phyloP scores from a whole-genome alignment of 2,113 vertebrate species.

The Puma concolor region DNA sequence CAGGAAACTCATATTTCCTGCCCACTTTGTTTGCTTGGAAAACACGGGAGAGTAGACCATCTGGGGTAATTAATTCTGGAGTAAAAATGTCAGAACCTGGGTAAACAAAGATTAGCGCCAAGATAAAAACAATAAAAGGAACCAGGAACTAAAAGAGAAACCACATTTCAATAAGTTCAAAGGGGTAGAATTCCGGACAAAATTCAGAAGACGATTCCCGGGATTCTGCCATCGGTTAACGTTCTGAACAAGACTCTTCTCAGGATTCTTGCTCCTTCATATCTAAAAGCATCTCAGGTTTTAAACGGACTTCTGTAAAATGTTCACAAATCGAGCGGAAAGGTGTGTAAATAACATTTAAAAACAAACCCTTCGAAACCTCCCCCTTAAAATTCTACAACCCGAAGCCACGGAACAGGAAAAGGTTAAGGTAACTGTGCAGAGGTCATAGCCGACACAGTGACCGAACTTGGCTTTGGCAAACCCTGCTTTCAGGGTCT shows the following conservation, averaged over 20 bases:
- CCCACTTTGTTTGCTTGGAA: conserved; percentile 73
- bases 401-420: not conserved
- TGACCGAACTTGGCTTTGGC: not conserved
- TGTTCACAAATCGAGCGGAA: not conserved
- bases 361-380: not conserved
- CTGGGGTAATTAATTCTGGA: conserved; percentile 74
- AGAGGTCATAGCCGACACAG: not conserved
- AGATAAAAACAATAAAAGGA: conserved; percentile 63
- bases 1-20: conserved; percentile 77
- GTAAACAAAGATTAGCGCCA: conserved; percentile 74
- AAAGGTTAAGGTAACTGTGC: not conserved
- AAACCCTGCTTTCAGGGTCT: not conserved
- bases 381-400: not conserved
- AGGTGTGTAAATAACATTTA: not conserved
- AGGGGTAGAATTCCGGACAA: conserved; percentile 12
- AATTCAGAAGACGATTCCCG: conserved; percentile 18
- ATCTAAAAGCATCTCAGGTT: conserved; percentile 28
- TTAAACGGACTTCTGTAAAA: conserved; percentile 25
- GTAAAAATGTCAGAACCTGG: conserved; percentile 67
- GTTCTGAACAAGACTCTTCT: not conserved
- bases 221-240: not conserved
- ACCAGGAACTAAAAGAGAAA: conserved; percentile 36
- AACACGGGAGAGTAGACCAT: conserved; percentile 63
- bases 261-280: not conserved
- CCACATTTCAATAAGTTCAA: not conserved